Percentiles rank a stretch among this genome's conserved stretches.
phyloP scores from a whole-genome alignment of 2,888 invertebrate genomes.

The Blomia tropicalis region DNA sequence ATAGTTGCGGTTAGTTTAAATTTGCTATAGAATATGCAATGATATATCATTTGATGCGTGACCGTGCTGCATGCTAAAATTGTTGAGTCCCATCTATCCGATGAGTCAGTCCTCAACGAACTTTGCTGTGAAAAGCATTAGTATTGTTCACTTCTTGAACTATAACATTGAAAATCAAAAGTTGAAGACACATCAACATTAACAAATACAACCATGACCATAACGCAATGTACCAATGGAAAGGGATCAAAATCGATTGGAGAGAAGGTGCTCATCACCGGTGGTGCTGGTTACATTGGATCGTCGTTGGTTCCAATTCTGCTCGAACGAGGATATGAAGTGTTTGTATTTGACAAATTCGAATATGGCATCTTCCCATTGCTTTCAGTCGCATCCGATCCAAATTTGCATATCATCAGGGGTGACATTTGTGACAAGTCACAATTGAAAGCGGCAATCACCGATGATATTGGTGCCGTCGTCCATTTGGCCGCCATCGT shows the following conservation, averaged over 20 bases:
- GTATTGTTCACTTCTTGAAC: no score
- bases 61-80: no score
- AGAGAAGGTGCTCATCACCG: conserved; percentile 32
- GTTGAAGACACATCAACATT: no score
- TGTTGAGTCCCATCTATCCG: no score
- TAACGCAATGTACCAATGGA: background rate
- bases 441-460: conserved; percentile 31
- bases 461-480: conserved; percentile 32
- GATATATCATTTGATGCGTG: no score
- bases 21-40: no score
- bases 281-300: conserved; percentile 37
- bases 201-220: no score
- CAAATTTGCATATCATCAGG: conserved; percentile 28
- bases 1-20: no score
- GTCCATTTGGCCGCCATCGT: conserved; percentile 37
- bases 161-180: no score
- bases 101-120: no score
- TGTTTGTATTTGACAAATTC: conserved; percentile 36
- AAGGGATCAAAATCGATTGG: background rate
- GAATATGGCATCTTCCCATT: conserved; percentile 34
- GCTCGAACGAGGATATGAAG: conserved; percentile 34
- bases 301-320: conserved; percentile 35
- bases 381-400: conserved; percentile 31
- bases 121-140: no score
- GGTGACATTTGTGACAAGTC: conserved; percentile 34